phyloP scores from a whole-genome alignment of 1,140 invertebrate species.

The Listronotus oregonensis region DNA sequence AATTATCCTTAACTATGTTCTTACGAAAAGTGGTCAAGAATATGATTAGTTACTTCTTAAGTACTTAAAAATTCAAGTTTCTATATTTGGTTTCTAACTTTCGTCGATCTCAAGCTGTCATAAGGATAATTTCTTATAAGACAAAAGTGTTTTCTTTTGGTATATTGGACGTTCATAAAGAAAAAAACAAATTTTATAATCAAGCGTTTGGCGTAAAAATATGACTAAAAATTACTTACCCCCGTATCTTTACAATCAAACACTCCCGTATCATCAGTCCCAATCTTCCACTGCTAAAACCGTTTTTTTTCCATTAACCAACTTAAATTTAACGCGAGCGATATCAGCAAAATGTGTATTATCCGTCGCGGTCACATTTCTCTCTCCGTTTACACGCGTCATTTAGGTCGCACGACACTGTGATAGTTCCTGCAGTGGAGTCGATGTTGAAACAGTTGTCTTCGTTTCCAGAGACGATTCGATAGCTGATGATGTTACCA shows the following conservation, averaged over 20 bases:
- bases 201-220: too few relatives aligned
- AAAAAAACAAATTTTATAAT: too few relatives aligned
- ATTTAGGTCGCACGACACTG: constrained; percentile 73
- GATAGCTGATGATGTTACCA: constrained; percentile 86
- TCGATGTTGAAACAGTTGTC: constrained; percentile 93
- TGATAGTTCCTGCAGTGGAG: constrained; percentile 73
- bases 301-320: constrained; percentile 67
- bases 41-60: too few relatives aligned
- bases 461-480: constrained; percentile 85
- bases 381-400: constrained; percentile 70
- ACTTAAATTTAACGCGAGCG: constrained; percentile 71
- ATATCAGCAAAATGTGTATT: constrained; percentile 89
- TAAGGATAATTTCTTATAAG: too few relatives aligned
- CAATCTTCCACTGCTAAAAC: constrained; percentile 54
- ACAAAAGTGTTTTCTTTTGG: too few relatives aligned
- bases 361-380: constrained; percentile 88
- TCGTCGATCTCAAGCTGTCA: too few relatives aligned
- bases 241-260: constrained; percentile 86
- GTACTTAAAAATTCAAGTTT: too few relatives aligned
- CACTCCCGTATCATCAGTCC: constrained; percentile 60
- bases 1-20: too few relatives aligned
- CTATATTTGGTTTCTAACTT: too few relatives aligned
- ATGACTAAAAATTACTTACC: too few relatives aligned
- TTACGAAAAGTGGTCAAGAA: too few relatives aligned
- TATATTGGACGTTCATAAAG: too few relatives aligned